Evolutionary conservation across 2,113 vertebrate genomes (phyloP).

Genomic region (Clinocottus analis): DNA sequence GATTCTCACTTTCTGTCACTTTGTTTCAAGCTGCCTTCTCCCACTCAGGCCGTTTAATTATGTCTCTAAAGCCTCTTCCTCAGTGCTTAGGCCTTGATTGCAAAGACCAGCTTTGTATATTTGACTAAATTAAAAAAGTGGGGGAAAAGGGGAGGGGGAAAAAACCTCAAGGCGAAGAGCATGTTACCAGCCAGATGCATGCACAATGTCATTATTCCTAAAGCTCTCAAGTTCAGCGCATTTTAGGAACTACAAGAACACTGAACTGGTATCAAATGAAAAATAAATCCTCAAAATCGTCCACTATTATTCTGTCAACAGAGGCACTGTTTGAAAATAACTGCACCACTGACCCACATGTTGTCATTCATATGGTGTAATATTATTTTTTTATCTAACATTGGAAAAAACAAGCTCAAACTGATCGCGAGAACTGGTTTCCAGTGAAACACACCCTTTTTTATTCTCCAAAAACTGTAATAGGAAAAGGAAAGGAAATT

Average conservation of each 20-base stretch:
- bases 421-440: not conserved
- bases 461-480: not conserved
- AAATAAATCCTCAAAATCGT: constrained; percentile 30
- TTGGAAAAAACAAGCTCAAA: not conserved
- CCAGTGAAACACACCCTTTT: not conserved
- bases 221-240: constrained; percentile 38
- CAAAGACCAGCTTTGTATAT: constrained; percentile 76
- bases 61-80: constrained; percentile 65
- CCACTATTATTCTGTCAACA: not conserved
- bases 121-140: constrained; percentile 77
- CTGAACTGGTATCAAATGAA: constrained; percentile 22
- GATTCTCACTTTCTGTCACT: constrained; percentile 64
- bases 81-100: constrained; percentile 76
- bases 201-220: constrained; percentile 36
- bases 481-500: not conserved
- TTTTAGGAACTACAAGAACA: constrained; percentile 58
- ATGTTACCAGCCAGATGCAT: constrained; percentile 50
- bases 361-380: not conserved
- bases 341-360: constrained; percentile 7
- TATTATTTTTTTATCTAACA: constrained; percentile 3
- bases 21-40: constrained; percentile 54
- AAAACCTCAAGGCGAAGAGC: constrained; percentile 40
- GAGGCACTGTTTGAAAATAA: not conserved
- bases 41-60: constrained; percentile 74
- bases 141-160: constrained; percentile 10